Evolutionary conservation across 2,113 vertebrate genomes (phyloP).

Genomic region (Aspidoscelis tigris): DNA sequence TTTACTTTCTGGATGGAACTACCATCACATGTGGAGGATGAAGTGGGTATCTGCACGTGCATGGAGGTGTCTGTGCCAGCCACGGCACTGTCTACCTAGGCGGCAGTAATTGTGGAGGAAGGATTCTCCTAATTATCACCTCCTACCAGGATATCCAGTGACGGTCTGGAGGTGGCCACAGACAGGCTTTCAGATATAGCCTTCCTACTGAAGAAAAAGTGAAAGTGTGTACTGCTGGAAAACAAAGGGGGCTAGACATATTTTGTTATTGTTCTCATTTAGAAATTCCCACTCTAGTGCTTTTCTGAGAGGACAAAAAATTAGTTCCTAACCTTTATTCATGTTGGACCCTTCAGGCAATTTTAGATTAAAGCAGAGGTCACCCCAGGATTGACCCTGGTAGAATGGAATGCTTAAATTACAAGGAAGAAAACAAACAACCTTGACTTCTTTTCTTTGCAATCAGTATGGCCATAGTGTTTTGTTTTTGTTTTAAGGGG

Average conservation of each 20-base stretch:
- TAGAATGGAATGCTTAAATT: constrained; percentile 65
- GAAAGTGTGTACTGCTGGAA: not conserved
- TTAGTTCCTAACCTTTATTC: constrained; percentile 60
- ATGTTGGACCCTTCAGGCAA: constrained; percentile 59
- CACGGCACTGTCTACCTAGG: no score
- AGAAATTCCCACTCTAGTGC: constrained; percentile 7
- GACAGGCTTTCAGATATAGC: constrained; percentile 28
- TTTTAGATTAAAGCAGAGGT: constrained; percentile 71
- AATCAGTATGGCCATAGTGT: constrained; percentile 41
- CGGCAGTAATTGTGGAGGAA: no score
- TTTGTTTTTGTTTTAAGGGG: not conserved
- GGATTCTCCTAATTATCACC: no score
- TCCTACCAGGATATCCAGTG: no score
- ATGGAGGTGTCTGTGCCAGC: no score
- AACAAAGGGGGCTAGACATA: not conserved
- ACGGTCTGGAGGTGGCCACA: no score
- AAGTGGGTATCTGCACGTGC: no score
- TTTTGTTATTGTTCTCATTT: constrained; percentile 24
- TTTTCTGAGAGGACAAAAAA: constrained; percentile 54
- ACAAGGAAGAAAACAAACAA: constrained; percentile 71
- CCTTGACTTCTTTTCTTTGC: constrained; percentile 57
- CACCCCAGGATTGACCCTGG: constrained; percentile 62
- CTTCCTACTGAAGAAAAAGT: constrained; percentile 23
- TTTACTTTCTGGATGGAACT: no score
- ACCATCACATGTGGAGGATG: no score